Percentiles rank a stretch among this genome's conserved stretches.
Conservation (phyloP, 1,140 invertebrate species). For the Asbolus verrucosus region DNA sequence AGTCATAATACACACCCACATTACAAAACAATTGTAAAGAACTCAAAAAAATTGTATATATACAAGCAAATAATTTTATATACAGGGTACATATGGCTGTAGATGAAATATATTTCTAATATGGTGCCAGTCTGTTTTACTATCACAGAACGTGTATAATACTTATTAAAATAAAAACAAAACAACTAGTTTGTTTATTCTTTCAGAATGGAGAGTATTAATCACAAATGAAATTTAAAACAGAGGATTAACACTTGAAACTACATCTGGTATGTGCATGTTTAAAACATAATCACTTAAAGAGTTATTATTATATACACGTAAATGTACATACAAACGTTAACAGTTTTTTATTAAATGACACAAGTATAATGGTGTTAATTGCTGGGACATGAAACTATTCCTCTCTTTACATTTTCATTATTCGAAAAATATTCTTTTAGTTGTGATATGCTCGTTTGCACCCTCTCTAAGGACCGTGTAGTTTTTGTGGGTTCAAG, state of each 20-base stretch:
- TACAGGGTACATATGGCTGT: slow-evolving; percentile 44
- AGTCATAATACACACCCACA: slow-evolving; percentile 26
- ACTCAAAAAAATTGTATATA: background rate
- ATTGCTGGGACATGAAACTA: too few relatives aligned
- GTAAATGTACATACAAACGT: slow-evolving; percentile 9
- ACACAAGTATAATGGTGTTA: slow-evolving; percentile 28
- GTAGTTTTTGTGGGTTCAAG: slow-evolving; percentile 43
- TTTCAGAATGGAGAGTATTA: background rate
- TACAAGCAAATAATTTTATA: slow-evolving; percentile 10
- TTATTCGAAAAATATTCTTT: background rate
- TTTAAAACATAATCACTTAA: background rate
- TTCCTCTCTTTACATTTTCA: slow-evolving; percentile 1
- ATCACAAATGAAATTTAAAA: slow-evolving; percentile 20
- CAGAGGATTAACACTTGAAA: too few relatives aligned
- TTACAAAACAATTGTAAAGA: slow-evolving; percentile 12
- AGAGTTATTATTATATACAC: slow-evolving; percentile 19
- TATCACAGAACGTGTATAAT: slow-evolving; percentile 60
- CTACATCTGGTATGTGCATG: background rate
- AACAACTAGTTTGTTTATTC: slow-evolving; percentile 14
- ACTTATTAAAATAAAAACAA: slow-evolving; percentile 46
- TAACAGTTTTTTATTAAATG: too few relatives aligned
- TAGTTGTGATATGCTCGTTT: too few relatives aligned
- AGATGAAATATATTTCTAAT: slow-evolving; percentile 45
- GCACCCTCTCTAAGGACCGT: too few relatives aligned
- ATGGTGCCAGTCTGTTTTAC: slow-evolving; percentile 58